Percentiles rank a stretch among this genome's conserved stretches.
Conservation (phyloP, 1,140 invertebrate genomes). For the Vanessa atalanta region DNA sequence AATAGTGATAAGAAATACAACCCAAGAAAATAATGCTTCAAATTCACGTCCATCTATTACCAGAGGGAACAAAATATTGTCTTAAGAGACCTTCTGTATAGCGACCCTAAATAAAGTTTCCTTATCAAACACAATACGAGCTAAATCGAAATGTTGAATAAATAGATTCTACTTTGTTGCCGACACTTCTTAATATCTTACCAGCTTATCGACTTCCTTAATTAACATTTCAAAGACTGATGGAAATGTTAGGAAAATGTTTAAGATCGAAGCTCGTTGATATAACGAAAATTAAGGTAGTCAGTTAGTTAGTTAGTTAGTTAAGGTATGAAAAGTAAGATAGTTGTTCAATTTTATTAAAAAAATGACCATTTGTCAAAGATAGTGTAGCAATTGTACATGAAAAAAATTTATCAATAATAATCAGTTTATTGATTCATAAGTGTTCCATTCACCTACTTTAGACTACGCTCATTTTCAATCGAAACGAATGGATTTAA, state of each 20-base stretch:
- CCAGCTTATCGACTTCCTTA: conserved; percentile 12
- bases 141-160: conserved; percentile 23
- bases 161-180: conserved; percentile 21
- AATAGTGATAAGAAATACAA: background rate
- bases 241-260: background rate
- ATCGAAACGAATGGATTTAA: too few species aligned
- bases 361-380: too few species aligned
- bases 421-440: too few species aligned
- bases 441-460: too few species aligned
- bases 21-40: background rate
- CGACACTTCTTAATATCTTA: conserved; percentile 22
- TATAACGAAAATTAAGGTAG: background rate
- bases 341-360: too few species aligned
- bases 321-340: too few species aligned
- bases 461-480: too few species aligned
- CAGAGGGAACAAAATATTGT: conserved; percentile 20
- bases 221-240: conserved; percentile 24
- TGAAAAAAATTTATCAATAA: too few species aligned
- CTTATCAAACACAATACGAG: conserved; percentile 23
- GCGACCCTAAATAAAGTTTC: conserved; percentile 29
- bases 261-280: background rate
- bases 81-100: conserved; percentile 13
- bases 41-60: background rate
- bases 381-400: too few species aligned
- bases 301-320: too few species aligned